Evolutionary conservation across 2,888 invertebrate genomes (phyloP).

Genomic region (Carterocephalus palaemon): DNA sequence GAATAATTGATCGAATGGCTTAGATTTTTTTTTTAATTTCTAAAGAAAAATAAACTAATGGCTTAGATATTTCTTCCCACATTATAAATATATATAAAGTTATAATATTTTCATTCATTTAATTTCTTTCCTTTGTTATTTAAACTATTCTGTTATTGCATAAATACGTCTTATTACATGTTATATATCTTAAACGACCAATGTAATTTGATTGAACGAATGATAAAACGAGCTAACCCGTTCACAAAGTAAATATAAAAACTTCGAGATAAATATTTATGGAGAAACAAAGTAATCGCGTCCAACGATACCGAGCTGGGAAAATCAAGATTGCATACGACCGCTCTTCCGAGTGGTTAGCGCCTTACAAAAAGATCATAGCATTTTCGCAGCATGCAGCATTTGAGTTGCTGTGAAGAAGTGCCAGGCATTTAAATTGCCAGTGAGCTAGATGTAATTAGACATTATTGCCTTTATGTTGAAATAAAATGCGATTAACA

Average conservation of each 20-base stretch:
- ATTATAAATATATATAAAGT: no score
- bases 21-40: no score
- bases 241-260: constrained; percentile 15
- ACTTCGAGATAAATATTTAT: constrained; percentile 19
- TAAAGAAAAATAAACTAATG: no score
- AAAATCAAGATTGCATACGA: constrained; percentile 23
- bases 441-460: no score
- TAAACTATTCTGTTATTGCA: no score
- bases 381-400: constrained; percentile 34
- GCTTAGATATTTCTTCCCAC: no score
- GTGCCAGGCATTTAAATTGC: constrained; percentile 31
- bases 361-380: constrained; percentile 38
- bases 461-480: no score
- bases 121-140: no score
- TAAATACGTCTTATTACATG: no score
- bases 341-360: constrained; percentile 28
- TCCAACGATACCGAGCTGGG: constrained; percentile 12
- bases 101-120: no score
- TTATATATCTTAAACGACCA: constrained; percentile 3
- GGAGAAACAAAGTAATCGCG: constrained; percentile 19
- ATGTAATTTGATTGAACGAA: constrained; percentile 16
- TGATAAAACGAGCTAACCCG: constrained; percentile 11
- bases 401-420: constrained; percentile 33
- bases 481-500: no score
- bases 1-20: no score